Evolutionary conservation across 1,140 invertebrate genomes (phyloP).

Genomic region (Diabrotica virgifera): DNA sequence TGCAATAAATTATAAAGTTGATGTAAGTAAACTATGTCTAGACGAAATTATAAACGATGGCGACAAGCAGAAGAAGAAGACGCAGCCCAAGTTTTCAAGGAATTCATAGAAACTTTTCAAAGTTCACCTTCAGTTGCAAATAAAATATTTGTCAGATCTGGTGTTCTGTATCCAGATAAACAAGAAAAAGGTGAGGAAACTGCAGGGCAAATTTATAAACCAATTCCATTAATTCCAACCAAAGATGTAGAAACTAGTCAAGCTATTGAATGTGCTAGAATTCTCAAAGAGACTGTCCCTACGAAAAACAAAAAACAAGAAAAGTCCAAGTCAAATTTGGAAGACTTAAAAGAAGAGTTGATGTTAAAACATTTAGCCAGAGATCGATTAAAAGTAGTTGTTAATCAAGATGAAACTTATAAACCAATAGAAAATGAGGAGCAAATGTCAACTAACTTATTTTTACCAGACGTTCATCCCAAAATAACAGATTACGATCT

Average conservation of each 20-base stretch:
- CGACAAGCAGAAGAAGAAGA: slow-evolving; percentile 82
- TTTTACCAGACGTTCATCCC: slow-evolving; percentile 82
- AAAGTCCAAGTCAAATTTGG: slow-evolving; percentile 44
- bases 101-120: slow-evolving; percentile 46
- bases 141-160: slow-evolving; percentile 44
- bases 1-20: too few species aligned
- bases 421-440: slow-evolving; percentile 62
- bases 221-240: slow-evolving; percentile 34
- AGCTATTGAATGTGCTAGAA: slow-evolving; percentile 45
- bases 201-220: slow-evolving; percentile 39
- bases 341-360: slow-evolving; percentile 46
- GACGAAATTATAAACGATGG: slow-evolving; percentile 30
- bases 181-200: slow-evolving; percentile 21
- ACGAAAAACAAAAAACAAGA: slow-evolving; percentile 49
- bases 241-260: slow-evolving; percentile 50
- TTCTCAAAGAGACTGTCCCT: slow-evolving; percentile 40
- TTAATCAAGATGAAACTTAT: slow-evolving; percentile 20
- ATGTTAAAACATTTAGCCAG: slow-evolving; percentile 36
- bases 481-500: slow-evolving; percentile 82
- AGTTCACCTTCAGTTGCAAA: slow-evolving; percentile 20
- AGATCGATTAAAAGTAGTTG: slow-evolving; percentile 21
- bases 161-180: slow-evolving; percentile 34
- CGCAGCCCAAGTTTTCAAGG: slow-evolving; percentile 61
- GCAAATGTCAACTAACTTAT: slow-evolving; percentile 84
- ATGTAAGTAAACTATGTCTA: slow-evolving; percentile 6